phyloP scores from a whole-genome alignment of 2,113 vertebrate genomes.

The Brienomyrus longianalis region DNA sequence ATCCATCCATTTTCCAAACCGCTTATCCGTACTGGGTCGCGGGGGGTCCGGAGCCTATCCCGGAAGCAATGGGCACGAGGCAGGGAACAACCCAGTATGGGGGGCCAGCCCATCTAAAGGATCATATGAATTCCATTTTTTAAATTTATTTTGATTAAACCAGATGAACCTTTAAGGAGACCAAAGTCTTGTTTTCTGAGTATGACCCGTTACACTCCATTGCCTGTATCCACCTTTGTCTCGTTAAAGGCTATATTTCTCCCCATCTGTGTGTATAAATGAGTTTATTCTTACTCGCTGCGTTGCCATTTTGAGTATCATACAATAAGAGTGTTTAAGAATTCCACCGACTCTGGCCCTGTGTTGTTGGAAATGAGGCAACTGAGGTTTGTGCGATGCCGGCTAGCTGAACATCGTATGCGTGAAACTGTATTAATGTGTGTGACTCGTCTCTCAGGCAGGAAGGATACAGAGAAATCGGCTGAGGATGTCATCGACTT shows the following conservation, averaged over 20 bases:
- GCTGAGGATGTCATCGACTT: constrained; percentile 75
- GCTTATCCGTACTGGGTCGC: too few relatives aligned
- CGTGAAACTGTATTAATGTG: background rate
- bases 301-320: background rate
- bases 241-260: background rate
- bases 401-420: background rate
- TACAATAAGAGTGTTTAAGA: background rate
- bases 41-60: too few relatives aligned
- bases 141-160: background rate
- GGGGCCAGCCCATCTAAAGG: too few relatives aligned
- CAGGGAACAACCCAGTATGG: too few relatives aligned
- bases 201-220: background rate
- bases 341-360: background rate
- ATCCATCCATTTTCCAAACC: too few relatives aligned
- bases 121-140: background rate
- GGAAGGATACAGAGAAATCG: constrained; percentile 71
- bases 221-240: background rate
- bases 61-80: too few relatives aligned
- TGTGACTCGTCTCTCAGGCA: constrained; percentile 56
- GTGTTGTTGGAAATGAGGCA: background rate
- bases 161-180: background rate
- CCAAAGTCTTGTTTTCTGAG: background rate
- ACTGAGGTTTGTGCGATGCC: background rate
- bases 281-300: background rate
- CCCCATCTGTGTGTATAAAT: background rate